These are phyloP conservation scores for Elysia crispata DNA, from an alignment of 2,888 invertebrate species.

Conservation along the genomic window DNA sequence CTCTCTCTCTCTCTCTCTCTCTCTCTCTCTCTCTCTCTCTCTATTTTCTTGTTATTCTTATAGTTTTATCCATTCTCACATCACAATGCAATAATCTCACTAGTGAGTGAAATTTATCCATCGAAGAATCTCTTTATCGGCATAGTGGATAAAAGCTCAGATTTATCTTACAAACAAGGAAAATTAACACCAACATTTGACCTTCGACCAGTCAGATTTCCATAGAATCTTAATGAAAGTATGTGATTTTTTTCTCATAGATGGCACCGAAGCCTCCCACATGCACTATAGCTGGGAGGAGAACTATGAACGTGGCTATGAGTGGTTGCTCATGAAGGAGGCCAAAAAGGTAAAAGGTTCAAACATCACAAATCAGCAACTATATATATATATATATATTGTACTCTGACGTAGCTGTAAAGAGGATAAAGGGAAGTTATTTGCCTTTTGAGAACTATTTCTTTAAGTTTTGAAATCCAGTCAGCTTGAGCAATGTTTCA, in stretches of 20 bases:
- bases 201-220: no score
- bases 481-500: no score
- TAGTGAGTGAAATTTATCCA: constrained; percentile 9
- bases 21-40: constrained; percentile 20
- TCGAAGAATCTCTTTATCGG: background rate
- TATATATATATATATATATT: no score
- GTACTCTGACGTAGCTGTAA: no score
- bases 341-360: constrained; percentile 59
- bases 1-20: constrained; percentile 19
- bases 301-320: constrained; percentile 73
- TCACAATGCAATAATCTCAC: constrained; percentile 2
- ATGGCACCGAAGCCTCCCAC: constrained; percentile 75
- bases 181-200: no score
- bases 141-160: background rate
- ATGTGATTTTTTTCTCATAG: constrained; percentile 44
- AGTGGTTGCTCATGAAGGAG: constrained; percentile 75
- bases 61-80: background rate
- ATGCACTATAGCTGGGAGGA: constrained; percentile 73
- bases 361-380: background rate
- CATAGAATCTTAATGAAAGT: no score
- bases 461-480: no score
- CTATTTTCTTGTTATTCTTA: background rate
- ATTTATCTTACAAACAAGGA: no score
- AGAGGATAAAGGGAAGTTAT: no score
- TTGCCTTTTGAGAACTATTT: no score